Percentiles rank a stretch among this genome's conserved stretches.
These are phyloP conservation scores for Acronicta leporina DNA, from an alignment of 2,888 invertebrate species.

Conservation along the genomic window DNA sequence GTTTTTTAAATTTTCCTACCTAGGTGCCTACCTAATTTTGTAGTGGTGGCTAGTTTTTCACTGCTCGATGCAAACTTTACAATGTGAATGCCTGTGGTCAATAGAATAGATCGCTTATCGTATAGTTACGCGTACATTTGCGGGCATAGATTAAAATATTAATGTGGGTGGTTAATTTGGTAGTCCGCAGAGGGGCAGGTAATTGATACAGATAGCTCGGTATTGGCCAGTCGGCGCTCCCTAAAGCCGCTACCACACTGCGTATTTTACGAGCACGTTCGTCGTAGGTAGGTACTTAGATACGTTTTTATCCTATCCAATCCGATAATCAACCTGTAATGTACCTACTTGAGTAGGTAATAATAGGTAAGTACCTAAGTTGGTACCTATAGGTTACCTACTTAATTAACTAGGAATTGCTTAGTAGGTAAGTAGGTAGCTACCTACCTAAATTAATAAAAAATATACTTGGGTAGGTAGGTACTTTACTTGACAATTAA, in stretches of 20 bases:
- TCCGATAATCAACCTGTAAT: neutral
- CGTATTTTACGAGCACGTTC: conserved; percentile 42
- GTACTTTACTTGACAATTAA: too few relatives aligned
- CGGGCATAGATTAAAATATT: conserved; percentile 64
- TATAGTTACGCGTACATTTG: conserved; percentile 44
- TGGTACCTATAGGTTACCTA: too few relatives aligned
- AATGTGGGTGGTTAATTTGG: conserved; percentile 64
- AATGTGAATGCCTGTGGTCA: conserved; percentile 27
- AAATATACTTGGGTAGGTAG: too few relatives aligned
- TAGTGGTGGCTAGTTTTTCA: too few relatives aligned
- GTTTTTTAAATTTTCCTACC: too few relatives aligned
- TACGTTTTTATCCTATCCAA: conserved; percentile 8
- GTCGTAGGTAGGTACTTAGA: too few relatives aligned
- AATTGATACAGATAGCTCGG: conserved; percentile 65
- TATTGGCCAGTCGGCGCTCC: conserved; percentile 41
- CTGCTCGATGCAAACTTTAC: too few relatives aligned
- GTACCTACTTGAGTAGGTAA: neutral
- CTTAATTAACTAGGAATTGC: too few relatives aligned
- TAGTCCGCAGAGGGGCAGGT: conserved; percentile 60
- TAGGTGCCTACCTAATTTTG: neutral
- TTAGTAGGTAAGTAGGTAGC: too few relatives aligned
- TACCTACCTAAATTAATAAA: too few relatives aligned
- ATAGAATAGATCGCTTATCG: conserved; percentile 45
- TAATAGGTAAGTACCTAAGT: too few relatives aligned
- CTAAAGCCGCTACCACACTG: conserved; percentile 49